phyloP scores from a whole-genome alignment of 2,113 vertebrate species.

The Noturus placidus region DNA sequence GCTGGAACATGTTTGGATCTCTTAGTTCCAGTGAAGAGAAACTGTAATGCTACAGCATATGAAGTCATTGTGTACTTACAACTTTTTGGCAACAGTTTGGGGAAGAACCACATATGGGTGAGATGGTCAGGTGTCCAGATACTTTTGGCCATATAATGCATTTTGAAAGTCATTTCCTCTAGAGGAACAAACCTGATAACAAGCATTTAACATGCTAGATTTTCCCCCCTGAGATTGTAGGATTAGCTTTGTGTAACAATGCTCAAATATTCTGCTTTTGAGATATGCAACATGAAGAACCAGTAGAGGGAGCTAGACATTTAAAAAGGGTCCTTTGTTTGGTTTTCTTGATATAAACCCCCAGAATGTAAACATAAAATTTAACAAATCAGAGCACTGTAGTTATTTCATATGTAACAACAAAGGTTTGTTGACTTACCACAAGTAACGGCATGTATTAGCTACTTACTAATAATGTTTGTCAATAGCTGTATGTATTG shows the following conservation, averaged over 20 bases:
- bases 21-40: not conserved
- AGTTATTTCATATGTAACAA: not conserved
- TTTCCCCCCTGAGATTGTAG: not conserved
- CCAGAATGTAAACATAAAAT: not conserved
- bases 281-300: not conserved
- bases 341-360: not conserved
- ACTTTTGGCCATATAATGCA: not conserved
- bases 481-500: slow-evolving; percentile 11
- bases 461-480: slow-evolving; percentile 1
- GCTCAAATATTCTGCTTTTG: not conserved
- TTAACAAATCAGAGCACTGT: not conserved
- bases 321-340: not conserved
- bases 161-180: not conserved
- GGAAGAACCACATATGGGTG: not conserved
- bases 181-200: not conserved
- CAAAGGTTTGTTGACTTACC: not conserved
- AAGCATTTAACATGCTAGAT: not conserved
- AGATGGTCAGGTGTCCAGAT: not conserved
- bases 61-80: not conserved
- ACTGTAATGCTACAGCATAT: not conserved
- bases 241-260: not conserved
- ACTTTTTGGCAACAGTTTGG: not conserved
- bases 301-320: slow-evolving; percentile 47
- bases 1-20: not conserved
- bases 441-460: not conserved